Base-by-base conservation (phyloP, 2,888 invertebrate genomes). In the Rapana venosa region DNA sequence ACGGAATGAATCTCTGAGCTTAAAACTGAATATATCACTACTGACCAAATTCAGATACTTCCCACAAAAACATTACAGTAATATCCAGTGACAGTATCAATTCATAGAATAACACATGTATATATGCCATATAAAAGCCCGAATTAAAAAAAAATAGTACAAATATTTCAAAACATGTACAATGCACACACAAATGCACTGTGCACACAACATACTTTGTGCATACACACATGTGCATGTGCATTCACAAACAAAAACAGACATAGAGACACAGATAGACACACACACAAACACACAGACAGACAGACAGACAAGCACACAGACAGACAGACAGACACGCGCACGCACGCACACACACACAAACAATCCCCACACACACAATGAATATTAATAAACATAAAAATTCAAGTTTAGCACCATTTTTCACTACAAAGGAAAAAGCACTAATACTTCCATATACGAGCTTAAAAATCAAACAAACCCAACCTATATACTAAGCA, bases 201-300 rank as follows among this genome's bases (percentile, higher is more conserved):
- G 26, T 26, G 26, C 66, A 66, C 66, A 36, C 77, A 36, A 47
- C 47, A 47, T 47, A 47, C 47, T 47, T 47, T 47, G 47, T n/a
- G 36, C 47, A 77, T 22, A 79, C 56, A 81, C 88, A 88, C 79
- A 77, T 30, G 81, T 35, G 77, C 79, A 81, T 30, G 56, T 56
- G 22, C 81, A 81, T 30, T 56, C 56, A 56, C 58, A 81, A 56
- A 88, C 79, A 88, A 6, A 79, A 13, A 81, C 81, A 81, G 13
- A 35, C 81, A 81, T 17, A 81, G 0, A 81, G 32, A 35, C 81
- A 81, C 35, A 13, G 2, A 77, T 4, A 26, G 22, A 77, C 15
- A 88, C 56, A 79, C 36, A 81, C 81, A 81, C 81, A 81, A 6
- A 81, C 81, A 81, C 13, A 81, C 81, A 81, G 32, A 81, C 81